Evolutionary conservation across 1,140 invertebrate species (phyloP).

Genomic region (Epicauta chinensis): DNA sequence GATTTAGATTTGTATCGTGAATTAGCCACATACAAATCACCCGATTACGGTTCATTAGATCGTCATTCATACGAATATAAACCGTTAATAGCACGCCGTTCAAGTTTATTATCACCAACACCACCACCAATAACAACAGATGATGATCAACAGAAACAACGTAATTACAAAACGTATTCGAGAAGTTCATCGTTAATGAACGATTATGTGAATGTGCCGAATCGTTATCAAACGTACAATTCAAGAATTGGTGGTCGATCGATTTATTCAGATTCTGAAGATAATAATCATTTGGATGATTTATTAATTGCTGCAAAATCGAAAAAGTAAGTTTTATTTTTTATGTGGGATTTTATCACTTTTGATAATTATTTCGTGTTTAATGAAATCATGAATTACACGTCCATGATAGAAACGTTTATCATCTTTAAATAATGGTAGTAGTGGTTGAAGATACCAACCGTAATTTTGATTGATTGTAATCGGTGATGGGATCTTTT

Average conservation of each 20-base stretch:
- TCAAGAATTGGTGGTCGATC: slow-evolving; percentile 30
- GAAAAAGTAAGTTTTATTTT: slow-evolving; percentile 16
- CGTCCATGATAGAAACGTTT: background rate
- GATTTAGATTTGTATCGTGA: slow-evolving; percentile 39
- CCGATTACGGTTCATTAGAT: slow-evolving; percentile 36
- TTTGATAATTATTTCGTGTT: background rate
- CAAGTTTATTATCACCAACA: background rate
- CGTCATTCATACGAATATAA: slow-evolving; percentile 23
- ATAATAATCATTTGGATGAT: slow-evolving; percentile 31
- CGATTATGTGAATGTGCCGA: slow-evolving; percentile 39
- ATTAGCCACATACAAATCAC: slow-evolving; percentile 15
- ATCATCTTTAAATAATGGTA: background rate
- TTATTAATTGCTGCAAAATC: slow-evolving; percentile 29
- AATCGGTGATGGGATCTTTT: background rate
- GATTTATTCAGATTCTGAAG: slow-evolving; percentile 33
- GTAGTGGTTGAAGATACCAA: background rate
- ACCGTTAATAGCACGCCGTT: slow-evolving; percentile 14
- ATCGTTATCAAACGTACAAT: slow-evolving; percentile 34
- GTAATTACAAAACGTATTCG: slow-evolving; percentile 31
- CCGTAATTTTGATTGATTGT: background rate
- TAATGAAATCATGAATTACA: background rate
- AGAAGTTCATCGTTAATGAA: slow-evolving; percentile 35
- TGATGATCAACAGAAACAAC: slow-evolving; percentile 15
- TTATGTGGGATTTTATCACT: background rate
- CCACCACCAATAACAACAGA: background rate